Conservation (phyloP, 2,797 vertebrate species). For the Momotus momota region DNA sequence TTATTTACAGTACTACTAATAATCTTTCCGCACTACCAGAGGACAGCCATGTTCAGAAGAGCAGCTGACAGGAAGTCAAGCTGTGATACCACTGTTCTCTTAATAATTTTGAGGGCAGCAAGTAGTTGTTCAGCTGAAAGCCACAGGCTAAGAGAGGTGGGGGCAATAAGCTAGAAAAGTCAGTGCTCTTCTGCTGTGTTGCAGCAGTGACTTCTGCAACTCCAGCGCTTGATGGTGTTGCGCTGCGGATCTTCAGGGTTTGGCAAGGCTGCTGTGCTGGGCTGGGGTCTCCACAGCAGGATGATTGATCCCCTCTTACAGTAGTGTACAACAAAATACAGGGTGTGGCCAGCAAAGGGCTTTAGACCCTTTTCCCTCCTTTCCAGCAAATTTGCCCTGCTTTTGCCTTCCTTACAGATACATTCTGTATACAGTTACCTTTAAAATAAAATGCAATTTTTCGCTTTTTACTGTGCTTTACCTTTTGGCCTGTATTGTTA, state of each 20-base stretch:
- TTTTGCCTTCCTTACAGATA: background rate
- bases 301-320: background rate
- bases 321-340: background rate
- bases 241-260: fast-evolving
- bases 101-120: background rate
- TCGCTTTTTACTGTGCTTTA: background rate
- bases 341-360: background rate
- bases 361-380: background rate
- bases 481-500: background rate
- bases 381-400: background rate
- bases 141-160: background rate
- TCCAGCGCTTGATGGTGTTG: background rate
- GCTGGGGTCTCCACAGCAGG: background rate
- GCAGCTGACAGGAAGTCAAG: conserved; percentile 30
- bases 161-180: background rate
- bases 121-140: conserved; percentile 14
- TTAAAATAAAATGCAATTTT: background rate
- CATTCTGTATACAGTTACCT: background rate
- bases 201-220: background rate
- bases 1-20: background rate
- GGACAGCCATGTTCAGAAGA: background rate
- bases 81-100: background rate
- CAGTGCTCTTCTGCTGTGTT: background rate
- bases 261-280: background rate
- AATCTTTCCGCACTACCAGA: background rate